Percentiles rank a stretch among this genome's conserved stretches.
Conservation (phyloP, 2,888 invertebrate genomes). For the Copidosoma aretas region DNA sequence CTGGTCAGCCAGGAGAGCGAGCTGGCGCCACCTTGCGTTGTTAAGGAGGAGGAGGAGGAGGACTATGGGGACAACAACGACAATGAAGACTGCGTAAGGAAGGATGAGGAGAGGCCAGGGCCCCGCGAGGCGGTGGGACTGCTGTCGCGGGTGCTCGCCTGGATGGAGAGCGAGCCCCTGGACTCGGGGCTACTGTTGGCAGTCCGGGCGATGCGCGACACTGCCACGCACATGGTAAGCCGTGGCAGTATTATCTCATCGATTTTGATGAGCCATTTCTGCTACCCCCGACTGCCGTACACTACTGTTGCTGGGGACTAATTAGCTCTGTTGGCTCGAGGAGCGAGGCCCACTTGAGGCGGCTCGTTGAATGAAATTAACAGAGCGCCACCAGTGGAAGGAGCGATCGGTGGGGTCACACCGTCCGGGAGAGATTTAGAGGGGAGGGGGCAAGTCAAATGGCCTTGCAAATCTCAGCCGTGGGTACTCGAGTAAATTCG, state of each 20-base stretch:
- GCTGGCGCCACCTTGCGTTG: conserved; percentile 34
- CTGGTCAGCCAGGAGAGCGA: conserved; percentile 53
- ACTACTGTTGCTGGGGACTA: too few species aligned
- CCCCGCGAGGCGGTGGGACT: conserved; percentile 61
- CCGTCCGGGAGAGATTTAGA: not conserved
- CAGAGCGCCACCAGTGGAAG: conserved; percentile 45
- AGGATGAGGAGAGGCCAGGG: conserved; percentile 50
- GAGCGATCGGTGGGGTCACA: too few species aligned
- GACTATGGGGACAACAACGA: conserved; percentile 40
- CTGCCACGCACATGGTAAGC: conserved; percentile 57
- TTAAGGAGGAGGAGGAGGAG: conserved; percentile 30
- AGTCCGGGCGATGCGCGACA: conserved; percentile 59
- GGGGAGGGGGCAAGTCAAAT: conserved; percentile 18
- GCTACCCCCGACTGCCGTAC: too few species aligned
- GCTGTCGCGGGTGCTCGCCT: conserved; percentile 61
- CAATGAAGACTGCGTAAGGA: conserved; percentile 35
- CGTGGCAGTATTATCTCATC: conserved; percentile 21
- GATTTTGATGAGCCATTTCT: conserved; percentile 11
- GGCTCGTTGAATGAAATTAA: conserved; percentile 31
- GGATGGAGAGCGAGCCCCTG: conserved; percentile 65
- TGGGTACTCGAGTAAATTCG: conserved; percentile 44
- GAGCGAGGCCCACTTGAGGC: conserved; percentile 41
- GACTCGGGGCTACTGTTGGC: conserved; percentile 61
- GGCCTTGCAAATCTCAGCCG: conserved; percentile 47
- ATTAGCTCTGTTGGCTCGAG: conserved; percentile 5